Conservation (phyloP, 2,888 invertebrate species). For the Dorcus hopei region DNA sequence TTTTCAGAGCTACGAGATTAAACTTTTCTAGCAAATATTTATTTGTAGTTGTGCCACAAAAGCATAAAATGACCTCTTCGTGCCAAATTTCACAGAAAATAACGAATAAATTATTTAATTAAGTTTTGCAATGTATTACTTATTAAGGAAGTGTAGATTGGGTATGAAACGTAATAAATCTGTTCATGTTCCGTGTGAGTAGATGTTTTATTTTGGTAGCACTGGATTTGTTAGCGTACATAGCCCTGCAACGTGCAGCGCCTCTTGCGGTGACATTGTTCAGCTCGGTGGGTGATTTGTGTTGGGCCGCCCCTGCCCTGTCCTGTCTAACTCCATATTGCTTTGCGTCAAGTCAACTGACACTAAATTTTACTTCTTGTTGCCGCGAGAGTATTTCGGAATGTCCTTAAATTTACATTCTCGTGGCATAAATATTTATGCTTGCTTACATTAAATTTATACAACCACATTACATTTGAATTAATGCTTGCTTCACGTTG, state of each 20-base stretch:
- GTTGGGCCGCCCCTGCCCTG: slow-evolving; percentile 42
- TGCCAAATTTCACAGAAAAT: too few relatives aligned
- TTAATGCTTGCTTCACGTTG: slow-evolving; percentile 9
- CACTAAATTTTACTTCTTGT: slow-evolving; percentile 31
- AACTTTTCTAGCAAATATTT: too few relatives aligned
- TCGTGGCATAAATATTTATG: slow-evolving; percentile 20
- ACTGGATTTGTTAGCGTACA: slow-evolving; percentile 17
- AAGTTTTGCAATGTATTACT: too few relatives aligned
- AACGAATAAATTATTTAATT: too few relatives aligned
- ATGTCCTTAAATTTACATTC: slow-evolving; percentile 19
- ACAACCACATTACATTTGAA: slow-evolving; percentile 22
- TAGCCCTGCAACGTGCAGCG: slow-evolving; percentile 21
- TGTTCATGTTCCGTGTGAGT: neutral
- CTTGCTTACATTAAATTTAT: slow-evolving; percentile 24
- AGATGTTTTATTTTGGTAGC: slow-evolving; percentile 10
- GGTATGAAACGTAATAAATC: too few relatives aligned
- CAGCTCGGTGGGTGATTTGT: slow-evolving; percentile 44
- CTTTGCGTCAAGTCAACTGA: slow-evolving; percentile 36
- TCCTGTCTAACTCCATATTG: slow-evolving; percentile 42
- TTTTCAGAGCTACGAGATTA: too few relatives aligned
- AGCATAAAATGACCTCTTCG: too few relatives aligned
- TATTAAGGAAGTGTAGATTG: too few relatives aligned
- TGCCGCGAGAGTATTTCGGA: slow-evolving; percentile 4
- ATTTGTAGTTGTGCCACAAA: too few relatives aligned
- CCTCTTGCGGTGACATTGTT: slow-evolving; percentile 44